Conservation (phyloP, 1,140 invertebrate species). For the Macrotrachela quadricornifera region DNA sequence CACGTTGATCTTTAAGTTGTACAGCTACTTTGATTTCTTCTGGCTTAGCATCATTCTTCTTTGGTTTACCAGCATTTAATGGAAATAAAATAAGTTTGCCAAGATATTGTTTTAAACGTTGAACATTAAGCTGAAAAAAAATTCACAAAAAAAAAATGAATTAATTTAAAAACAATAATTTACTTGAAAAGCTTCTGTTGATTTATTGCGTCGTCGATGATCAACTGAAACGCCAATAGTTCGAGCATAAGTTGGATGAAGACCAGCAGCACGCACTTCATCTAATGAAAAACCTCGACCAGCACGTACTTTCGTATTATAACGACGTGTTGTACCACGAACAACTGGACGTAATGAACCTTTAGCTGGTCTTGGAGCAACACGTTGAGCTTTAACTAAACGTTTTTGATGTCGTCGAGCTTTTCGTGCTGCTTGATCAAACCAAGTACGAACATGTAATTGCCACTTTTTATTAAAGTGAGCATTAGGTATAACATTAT, state of each 20-base stretch:
- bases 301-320: conserved; percentile 55
- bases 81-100: conserved; percentile 92
- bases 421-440: conserved; percentile 90
- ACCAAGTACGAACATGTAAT: conserved; percentile 50
- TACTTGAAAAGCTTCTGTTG: conserved; percentile 69
- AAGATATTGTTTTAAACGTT: conserved; percentile 82
- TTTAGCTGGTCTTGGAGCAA: conserved; percentile 71
- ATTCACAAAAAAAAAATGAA: too few species aligned
- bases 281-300: conserved; percentile 86
- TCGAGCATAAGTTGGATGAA: conserved; percentile 58
- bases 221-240: conserved; percentile 90
- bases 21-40: conserved; percentile 8
- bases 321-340: conserved; percentile 66
- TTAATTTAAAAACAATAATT: too few species aligned
- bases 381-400: conserved; percentile 63
- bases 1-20: background rate
- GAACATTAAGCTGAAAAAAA: conserved; percentile 44
- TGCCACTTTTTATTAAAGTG: conserved; percentile 99
- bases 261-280: conserved; percentile 62
- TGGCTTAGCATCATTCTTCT: conserved; percentile 68
- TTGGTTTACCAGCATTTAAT: conserved; percentile 48
- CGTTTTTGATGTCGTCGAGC: conserved; percentile 58
- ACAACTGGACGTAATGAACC: conserved; percentile 62
- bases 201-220: conserved; percentile 72
- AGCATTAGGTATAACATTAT: conserved; percentile 97